These are phyloP conservation scores for Drosophila tani DNA, from an alignment of 1,140 invertebrate genomes.

Conservation along the genomic window DNA sequence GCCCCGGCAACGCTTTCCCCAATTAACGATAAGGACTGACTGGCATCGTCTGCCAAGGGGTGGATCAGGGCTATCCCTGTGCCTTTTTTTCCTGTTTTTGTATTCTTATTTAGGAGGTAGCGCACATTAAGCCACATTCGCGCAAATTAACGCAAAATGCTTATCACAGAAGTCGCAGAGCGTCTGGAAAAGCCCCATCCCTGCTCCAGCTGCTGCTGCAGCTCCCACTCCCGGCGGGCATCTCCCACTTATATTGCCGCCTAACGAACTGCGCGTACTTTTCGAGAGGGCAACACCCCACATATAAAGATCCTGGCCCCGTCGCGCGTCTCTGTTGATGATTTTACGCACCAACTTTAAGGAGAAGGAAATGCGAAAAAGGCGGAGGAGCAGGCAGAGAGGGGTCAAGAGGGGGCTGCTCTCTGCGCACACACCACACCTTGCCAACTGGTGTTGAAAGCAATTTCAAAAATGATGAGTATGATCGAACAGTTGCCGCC, in stretches of 20 bases:
- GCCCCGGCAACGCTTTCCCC: slow-evolving; percentile 57
- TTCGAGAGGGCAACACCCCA: slow-evolving; percentile 45
- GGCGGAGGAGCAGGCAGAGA: neutral
- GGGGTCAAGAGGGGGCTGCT: neutral
- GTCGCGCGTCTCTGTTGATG: slow-evolving; percentile 65
- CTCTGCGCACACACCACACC: slow-evolving; percentile 39
- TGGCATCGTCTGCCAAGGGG: slow-evolving; percentile 46
- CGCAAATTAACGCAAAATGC: slow-evolving; percentile 79
- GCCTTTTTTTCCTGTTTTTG: neutral
- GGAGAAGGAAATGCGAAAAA: slow-evolving; percentile 2
- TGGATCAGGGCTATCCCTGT: neutral
- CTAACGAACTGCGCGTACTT: slow-evolving; percentile 76
- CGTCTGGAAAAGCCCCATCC: slow-evolving; percentile 23
- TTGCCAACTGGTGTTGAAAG: slow-evolving; percentile 84
- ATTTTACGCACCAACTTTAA: slow-evolving; percentile 67
- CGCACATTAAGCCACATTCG: slow-evolving; percentile 78
- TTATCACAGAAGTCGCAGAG: slow-evolving; percentile 55
- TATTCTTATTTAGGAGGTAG: slow-evolving; percentile 38
- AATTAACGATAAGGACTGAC: slow-evolving; percentile 78
- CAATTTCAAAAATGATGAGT: slow-evolving; percentile 85
- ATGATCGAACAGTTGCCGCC: slow-evolving; percentile 76
- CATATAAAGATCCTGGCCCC: slow-evolving; percentile 15
- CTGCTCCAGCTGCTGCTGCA: neutral
- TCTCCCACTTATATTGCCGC: slow-evolving; percentile 21
- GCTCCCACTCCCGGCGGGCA: slow-evolving; percentile 5